phyloP scores from a whole-genome alignment of 2,888 invertebrate genomes.

The Hemaris fuciformis region DNA sequence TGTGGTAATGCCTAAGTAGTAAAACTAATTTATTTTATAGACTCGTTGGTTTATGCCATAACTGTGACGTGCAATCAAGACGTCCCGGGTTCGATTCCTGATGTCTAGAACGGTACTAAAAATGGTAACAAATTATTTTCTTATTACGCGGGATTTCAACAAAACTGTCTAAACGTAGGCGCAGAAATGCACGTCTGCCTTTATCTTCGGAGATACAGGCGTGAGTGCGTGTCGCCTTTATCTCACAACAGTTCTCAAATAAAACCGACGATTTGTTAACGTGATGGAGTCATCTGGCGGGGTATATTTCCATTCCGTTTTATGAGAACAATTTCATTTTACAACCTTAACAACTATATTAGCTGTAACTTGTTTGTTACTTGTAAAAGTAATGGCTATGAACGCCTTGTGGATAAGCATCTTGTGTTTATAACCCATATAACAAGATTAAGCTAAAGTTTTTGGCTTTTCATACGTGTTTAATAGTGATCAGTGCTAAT shows the following conservation, averaged over 20 bases:
- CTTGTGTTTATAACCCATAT: background rate
- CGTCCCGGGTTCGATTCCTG: no score
- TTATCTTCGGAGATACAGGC: no score
- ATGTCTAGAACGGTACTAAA: no score
- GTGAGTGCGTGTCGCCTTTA: background rate
- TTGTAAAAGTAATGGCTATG: slow-evolving; percentile 11
- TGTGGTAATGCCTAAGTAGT: background rate
- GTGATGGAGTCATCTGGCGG: slow-evolving; percentile 12
- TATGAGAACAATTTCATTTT: slow-evolving; percentile 52
- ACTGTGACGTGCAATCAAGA: no score
- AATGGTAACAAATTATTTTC: no score
- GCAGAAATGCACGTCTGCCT: no score
- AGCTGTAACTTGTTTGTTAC: slow-evolving; percentile 21
- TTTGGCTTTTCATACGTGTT: no score
- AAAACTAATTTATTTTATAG: background rate
- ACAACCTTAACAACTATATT: slow-evolving; percentile 36
- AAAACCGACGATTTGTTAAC: background rate
- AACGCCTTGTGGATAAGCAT: background rate
- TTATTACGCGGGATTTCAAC: no score
- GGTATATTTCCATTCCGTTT: slow-evolving; percentile 38
- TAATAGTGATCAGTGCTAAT: no score
- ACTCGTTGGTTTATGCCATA: no score
- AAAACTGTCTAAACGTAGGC: no score
- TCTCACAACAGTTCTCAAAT: background rate
- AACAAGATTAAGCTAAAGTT: background rate